Base-by-base conservation (phyloP, 2,113 vertebrate genomes). In the Lethenteron reissneri region DNA sequence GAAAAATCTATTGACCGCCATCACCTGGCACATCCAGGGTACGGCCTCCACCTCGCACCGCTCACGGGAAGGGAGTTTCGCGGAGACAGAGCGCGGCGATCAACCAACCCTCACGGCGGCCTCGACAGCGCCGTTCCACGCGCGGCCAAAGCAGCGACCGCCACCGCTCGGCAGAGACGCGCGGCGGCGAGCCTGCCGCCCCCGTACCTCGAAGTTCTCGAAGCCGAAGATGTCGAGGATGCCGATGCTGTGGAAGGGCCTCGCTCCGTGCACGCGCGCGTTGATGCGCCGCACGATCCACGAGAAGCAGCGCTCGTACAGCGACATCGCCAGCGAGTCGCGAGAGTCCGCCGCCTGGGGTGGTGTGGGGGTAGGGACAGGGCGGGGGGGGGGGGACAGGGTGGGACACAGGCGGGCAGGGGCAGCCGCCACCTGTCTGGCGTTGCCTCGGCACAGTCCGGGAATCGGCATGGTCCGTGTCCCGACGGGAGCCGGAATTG, bases 221-320 rank as follows among this genome's bases (percentile, higher is more conserved):
- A 99, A 99, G 17, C 94, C 94, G 72, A 99, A 99, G 78, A 99
- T 99, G 79, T 99, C 94, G 17, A 99, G 81, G 81, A 99, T 94
- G 76, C 94, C 86, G 72, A 97, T 83, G 11, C 90, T 92, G 14
- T 83, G 88, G 81, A 90, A 97, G 78, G 95, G 86, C 1, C 95
- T 87, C 70, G 76, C 85, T 75, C 92, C 89, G 72, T 82, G 83
- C 81, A 99, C 90, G 73, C 90, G 85, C 74, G 77, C 82, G 78
- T 99, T 99, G 76, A 97, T 88, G 75, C 85, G 88, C 73, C 83
- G 83, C 77, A 94, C 90, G 76, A 97, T 84, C 94, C 94, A 97
- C 75, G 88, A 84, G 75, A 99, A 99, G 79, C 91, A 97, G 75
- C 89, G 89, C 10, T 91, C 86, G 64, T 99, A 99, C 80, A 99